Base-by-base conservation (phyloP, 2,797 vertebrate genomes). In the Acipenser ruthenus region DNA sequence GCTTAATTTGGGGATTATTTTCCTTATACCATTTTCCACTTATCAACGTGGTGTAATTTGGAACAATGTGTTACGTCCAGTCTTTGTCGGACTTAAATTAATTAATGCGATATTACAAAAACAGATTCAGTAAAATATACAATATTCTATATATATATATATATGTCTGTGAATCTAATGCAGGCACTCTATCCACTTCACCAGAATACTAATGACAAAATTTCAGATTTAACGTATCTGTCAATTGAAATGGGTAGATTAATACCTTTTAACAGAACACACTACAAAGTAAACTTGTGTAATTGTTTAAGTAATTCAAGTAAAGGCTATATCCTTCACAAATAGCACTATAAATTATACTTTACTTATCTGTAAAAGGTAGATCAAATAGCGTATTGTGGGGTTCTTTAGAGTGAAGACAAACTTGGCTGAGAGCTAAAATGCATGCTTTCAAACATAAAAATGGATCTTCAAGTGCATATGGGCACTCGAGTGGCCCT, bases 401-500 rank as follows among this genome's bases (percentile, higher is more conserved):
- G 55, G 68, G 52, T 56, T 62, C 66, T 75, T 70, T 68, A 2
- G 63, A 65, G 59, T 60, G 62, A 77, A 76, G 62, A 50, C 58
- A 70, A 69, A 62, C 58, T 67, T 76, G 71, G 64, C 63, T 62
- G 62, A 55, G 69, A 72, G 75, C 71, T 64, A 50, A 69, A 73
- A 65, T 70, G 73, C 64, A 65, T 76, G 75, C 71, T 18, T 67
- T 70, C 70, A 68, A 66, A 72, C 67, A 63, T 62, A 61, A 63
- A 76, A 67, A 69, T 72, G 68, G 66, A 72, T 50, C 70, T 68
- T 1, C 55, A 56, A 63, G 67, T 73, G 70, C 68, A 75, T 63
- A 68, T 67, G 68, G 66, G 67, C 13, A 73, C 73, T 69, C 71
- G 62, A 6, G 68, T 71, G 72, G 65, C 71, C 73, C 9, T 77